Percentiles rank a stretch among this genome's conserved stretches.
phyloP scores from a whole-genome alignment of 2,797 vertebrate species.

The Anomalospiza imberbis region DNA sequence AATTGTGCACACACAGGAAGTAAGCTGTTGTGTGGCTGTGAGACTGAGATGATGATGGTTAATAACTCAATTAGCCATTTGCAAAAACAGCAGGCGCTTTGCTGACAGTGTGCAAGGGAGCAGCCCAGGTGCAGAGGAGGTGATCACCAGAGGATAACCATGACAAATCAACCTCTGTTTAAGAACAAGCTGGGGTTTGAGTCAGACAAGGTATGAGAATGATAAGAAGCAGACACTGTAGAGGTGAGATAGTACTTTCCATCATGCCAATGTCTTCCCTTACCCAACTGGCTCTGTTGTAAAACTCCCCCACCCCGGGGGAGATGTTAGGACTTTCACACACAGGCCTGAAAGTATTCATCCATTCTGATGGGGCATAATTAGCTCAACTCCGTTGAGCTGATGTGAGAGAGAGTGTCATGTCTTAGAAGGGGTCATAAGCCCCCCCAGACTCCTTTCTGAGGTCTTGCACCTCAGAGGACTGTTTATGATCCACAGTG shows the following conservation, averaged over 20 bases:
- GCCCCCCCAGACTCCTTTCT: not conserved
- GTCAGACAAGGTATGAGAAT: not conserved
- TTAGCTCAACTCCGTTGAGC: not conserved
- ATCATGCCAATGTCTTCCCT: not conserved
- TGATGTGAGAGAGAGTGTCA: not conserved
- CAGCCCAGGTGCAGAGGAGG: not conserved
- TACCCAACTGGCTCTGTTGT: too few relatives aligned
- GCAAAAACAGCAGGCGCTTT: not conserved
- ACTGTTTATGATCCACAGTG: not conserved
- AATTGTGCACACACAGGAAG: not conserved
- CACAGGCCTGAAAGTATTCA: not conserved
- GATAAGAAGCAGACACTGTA: not conserved
- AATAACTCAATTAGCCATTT: not conserved
- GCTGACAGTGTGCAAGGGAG: not conserved
- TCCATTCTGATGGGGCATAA: not conserved
- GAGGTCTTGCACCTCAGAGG: not conserved
- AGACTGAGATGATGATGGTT: not conserved
- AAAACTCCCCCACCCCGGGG: rapidly evolving
- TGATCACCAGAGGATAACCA: not conserved
- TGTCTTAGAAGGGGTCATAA: not conserved
- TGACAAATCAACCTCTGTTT: not conserved
- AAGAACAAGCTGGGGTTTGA: not conserved
- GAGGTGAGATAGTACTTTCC: not conserved
- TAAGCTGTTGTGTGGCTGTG: not conserved
- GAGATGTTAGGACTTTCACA: not conserved